Evolutionary conservation across 2,113 vertebrate genomes (phyloP), one percentile per base, ranked within the genome.

Genomic region (Nycticryphes semicollaris): DNA sequence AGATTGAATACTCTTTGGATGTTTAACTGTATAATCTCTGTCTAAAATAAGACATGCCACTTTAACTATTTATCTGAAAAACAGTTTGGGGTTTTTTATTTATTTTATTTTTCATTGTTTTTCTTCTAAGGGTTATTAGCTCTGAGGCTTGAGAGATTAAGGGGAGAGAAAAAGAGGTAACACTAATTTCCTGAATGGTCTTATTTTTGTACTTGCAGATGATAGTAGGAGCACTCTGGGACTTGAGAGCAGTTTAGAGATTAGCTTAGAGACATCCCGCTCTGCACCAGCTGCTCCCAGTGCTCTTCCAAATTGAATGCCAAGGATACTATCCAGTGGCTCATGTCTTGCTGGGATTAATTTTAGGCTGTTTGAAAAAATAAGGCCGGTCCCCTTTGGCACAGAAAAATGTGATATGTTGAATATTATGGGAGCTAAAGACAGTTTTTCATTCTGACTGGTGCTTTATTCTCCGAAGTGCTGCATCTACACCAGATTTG

Each of bases 261-360:
- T 87, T 56, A 94, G 56, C 15, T 93, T 84, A 82, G 70, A 94
- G 84, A 47, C 50, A 41, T 66, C 80, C 33, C 87, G 69, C 73
- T 95, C 87, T 84, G 57, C 30, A 86, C 43, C 69, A 91, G 74
- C 93, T 91, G 78, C 67, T 96, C 43, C 77, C 68, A 24, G 16
- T 67, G 53, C 27, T 91, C 47, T 87, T 41, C 37, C 50, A 87
- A 5, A 69, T 9, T 87, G 75, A 80, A 74, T 77, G 37, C 18
- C 73, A 35, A 69, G 54, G 59, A 74, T 88, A 37, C 63, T 85
- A 14, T 72, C 23, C 66, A 68, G 23, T 59, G 45, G 22, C 30
- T 87, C 23, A 10, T 70, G 31, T 80, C 72, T 80, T 93, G 68
- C 54, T 90, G 39, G n/a, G 30, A 63, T 91, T 90, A 41, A 73